These are phyloP conservation scores for Conops quadrifasciatus DNA, from an alignment of 2,888 invertebrate species.

Conservation along the genomic window DNA sequence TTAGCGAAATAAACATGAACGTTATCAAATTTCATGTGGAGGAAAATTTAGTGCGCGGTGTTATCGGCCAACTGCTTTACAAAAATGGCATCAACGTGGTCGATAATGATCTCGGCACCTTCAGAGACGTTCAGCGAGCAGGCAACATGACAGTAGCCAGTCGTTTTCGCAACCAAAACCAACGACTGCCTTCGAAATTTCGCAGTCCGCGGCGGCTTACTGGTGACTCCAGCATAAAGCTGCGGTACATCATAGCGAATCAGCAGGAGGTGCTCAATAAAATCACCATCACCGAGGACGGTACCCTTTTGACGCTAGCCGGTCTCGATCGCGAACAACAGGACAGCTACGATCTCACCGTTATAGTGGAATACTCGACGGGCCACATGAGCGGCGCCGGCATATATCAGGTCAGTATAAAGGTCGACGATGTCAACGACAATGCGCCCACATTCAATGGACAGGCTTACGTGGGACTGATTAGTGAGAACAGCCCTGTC, in stretches of 20 bases:
- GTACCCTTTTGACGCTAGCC: slow-evolving; percentile 79
- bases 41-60: slow-evolving; percentile 78
- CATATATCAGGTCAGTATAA: slow-evolving; percentile 80
- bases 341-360: slow-evolving; percentile 77
- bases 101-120: slow-evolving; percentile 54
- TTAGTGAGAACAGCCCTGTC: slow-evolving; percentile 78
- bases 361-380: slow-evolving; percentile 80
- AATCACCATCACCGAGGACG: slow-evolving; percentile 80
- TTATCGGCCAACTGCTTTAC: slow-evolving; percentile 77
- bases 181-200: slow-evolving; percentile 46
- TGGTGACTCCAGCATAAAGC: slow-evolving; percentile 63
- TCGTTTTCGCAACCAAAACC: slow-evolving; percentile 53
- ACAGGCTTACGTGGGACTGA: slow-evolving; percentile 76
- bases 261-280: slow-evolving; percentile 82
- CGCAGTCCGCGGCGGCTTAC: slow-evolving; percentile 54
- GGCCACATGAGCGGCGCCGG: slow-evolving; percentile 76
- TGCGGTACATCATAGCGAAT: slow-evolving; percentile 81
- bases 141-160: slow-evolving; percentile 51
- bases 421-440: slow-evolving; percentile 87
- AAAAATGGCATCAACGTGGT: slow-evolving; percentile 62
- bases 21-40: slow-evolving; percentile 79
- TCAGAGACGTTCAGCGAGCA: slow-evolving; percentile 49
- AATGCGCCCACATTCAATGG: slow-evolving; percentile 83
- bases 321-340: slow-evolving; percentile 81
- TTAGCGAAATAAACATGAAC: slow-evolving; percentile 74